Evolutionary conservation across 1,140 invertebrate genomes (phyloP).

Genomic region (Drosophila azteca): DNA sequence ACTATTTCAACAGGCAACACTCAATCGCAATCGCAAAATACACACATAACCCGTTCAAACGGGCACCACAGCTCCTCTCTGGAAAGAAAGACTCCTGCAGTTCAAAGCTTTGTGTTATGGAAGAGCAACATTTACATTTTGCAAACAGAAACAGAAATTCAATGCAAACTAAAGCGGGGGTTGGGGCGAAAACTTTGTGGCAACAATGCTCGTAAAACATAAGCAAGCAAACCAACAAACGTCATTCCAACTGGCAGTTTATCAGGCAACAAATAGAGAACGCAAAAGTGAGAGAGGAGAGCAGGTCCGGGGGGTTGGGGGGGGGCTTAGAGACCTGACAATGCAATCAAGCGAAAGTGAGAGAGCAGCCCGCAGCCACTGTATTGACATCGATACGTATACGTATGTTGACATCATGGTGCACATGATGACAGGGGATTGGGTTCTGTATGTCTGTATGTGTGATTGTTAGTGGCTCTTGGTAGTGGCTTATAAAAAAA

Average conservation of each 20-base stretch:
- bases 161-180: slow-evolving; percentile 52
- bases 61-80: too few species aligned
- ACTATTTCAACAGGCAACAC: slow-evolving; percentile 9
- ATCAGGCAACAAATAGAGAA: slow-evolving; percentile 40
- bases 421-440: slow-evolving; percentile 35
- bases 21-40: background rate
- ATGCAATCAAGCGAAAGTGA: slow-evolving; percentile 66
- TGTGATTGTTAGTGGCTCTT: too few species aligned
- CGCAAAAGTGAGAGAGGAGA: background rate
- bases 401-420: slow-evolving; percentile 37
- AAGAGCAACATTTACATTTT: slow-evolving; percentile 75
- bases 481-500: slow-evolving; percentile 12
- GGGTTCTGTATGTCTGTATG: slow-evolving; percentile 14
- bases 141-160: slow-evolving; percentile 57
- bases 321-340: slow-evolving; percentile 42
- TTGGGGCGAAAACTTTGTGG: slow-evolving; percentile 28
- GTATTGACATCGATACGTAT: slow-evolving; percentile 41
- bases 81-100: background rate
- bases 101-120: slow-evolving; percentile 53
- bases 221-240: slow-evolving; percentile 69
- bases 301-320: background rate
- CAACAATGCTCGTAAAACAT: slow-evolving; percentile 76
- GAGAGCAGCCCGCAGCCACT: slow-evolving; percentile 18
- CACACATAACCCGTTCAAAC: background rate
- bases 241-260: slow-evolving; percentile 57